phyloP scores from a whole-genome alignment of 2,113 vertebrate species.

The Spheniscus mendiculus region DNA sequence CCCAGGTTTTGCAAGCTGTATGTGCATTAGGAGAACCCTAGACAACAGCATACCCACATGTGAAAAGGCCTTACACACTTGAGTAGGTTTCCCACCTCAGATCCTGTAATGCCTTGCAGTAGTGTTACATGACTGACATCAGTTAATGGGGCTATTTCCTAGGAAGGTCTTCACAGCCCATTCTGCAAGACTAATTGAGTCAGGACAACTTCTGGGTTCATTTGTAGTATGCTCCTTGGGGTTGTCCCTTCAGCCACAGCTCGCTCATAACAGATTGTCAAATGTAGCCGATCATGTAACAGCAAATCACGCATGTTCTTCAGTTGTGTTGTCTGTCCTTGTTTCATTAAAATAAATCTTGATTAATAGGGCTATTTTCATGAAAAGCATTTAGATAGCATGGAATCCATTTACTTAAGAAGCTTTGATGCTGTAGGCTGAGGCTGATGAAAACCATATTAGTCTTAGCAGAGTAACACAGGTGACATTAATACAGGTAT shows the following conservation, averaged over 20 bases:
- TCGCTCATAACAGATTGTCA: neutral
- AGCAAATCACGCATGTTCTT: neutral
- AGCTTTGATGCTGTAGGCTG: neutral
- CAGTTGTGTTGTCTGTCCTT: neutral
- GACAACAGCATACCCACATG: neutral
- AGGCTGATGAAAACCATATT: neutral
- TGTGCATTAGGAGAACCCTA: neutral
- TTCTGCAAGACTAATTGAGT: neutral
- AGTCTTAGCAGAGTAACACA: neutral
- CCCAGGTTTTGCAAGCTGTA: neutral
- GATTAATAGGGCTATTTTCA: slow-evolving; percentile 32
- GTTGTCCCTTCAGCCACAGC: neutral
- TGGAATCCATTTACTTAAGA: neutral
- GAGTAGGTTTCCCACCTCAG: neutral
- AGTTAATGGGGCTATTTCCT: neutral
- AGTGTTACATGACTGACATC: neutral
- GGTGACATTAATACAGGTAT: neutral
- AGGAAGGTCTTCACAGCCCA: neutral
- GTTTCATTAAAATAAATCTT: slow-evolving; percentile 42
- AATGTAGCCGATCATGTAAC: neutral
- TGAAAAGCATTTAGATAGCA: slow-evolving; percentile 4
- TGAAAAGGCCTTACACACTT: neutral
- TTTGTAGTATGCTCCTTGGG: neutral
- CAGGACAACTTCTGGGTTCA: neutral
- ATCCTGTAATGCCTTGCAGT: neutral